Evolutionary conservation across 2,888 invertebrate genomes (phyloP).

Genomic region (Exocentrus adspersus): DNA sequence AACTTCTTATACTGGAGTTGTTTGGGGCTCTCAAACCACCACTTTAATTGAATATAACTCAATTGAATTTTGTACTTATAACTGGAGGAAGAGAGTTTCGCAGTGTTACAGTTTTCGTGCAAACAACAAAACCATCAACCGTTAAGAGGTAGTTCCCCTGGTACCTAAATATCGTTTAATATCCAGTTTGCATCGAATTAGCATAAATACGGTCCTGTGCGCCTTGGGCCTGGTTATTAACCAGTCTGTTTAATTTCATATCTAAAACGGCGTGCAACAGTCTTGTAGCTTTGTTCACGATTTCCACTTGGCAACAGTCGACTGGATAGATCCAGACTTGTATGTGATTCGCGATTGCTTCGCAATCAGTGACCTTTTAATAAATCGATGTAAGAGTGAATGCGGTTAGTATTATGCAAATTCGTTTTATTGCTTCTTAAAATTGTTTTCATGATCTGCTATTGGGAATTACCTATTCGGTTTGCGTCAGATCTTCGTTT

Average conservation of each 20-base stretch:
- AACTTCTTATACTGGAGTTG: no score
- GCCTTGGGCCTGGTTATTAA: slow-evolving; percentile 14
- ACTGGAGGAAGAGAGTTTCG: no score
- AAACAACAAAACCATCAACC: no score
- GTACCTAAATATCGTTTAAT: no score
- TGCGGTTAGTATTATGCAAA: slow-evolving; percentile 42
- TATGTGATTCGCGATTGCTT: slow-evolving; percentile 23
- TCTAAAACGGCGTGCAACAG: slow-evolving; percentile 15
- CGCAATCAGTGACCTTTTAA: slow-evolving; percentile 49
- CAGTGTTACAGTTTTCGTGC: no score
- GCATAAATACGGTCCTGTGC: slow-evolving; percentile 14
- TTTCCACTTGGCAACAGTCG: slow-evolving; percentile 23
- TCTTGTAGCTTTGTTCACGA: slow-evolving; percentile 25
- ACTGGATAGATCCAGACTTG: slow-evolving; percentile 12
- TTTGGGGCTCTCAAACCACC: no score
- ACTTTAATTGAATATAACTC: no score
- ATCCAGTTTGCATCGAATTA: not conserved
- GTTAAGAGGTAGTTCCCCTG: no score
- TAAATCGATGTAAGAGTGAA: slow-evolving; percentile 43
- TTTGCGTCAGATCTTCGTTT: slow-evolving; percentile 14
- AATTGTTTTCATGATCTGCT: slow-evolving; percentile 15
- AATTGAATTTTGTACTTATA: no score
- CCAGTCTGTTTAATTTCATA: slow-evolving; percentile 21
- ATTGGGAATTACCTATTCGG: slow-evolving; percentile 8
- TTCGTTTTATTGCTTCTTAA: slow-evolving; percentile 27